Evolutionary conservation across 2,888 invertebrate species (phyloP), one percentile per base, ranked within the genome.

Genomic region (Andrena chrysosceles): DNA sequence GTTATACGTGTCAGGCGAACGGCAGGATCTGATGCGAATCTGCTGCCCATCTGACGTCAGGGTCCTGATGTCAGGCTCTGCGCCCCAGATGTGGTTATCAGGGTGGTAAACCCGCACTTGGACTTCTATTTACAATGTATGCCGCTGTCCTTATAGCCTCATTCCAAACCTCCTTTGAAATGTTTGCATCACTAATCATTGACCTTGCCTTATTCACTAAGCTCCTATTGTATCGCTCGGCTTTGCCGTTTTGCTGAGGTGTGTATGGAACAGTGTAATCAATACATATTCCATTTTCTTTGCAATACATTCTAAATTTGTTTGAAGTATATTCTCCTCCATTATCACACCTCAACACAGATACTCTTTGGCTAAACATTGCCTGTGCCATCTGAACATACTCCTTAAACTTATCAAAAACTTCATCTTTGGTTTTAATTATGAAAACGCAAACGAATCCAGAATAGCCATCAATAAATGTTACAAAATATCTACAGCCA

Each of bases 271-370:
- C 23, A 13, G 54, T 69, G 2, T 69, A 69, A 0, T 69, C 69
- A 29, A 60, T 48, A 7, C 6, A 29, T 2, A n/a, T 67, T 13
- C 52, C 52, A 29, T 52, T 49, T 10, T 67, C 52, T 10, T 6
- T 52, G 31, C 67, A 67, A 20, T 49, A 67, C 1, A 2, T 26
- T 16, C 20, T 67, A 10, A 67, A 49, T 13, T 67, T 31, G 7
- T 29, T 4, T 10, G 67, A 67, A 29, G 48, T 13, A 1, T 52
- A 72, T 26, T 72, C 63, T 13, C 62, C 10, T 26, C 63, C 62
- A 72, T 72, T 72, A n/a, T 72, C 71, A 63, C 71, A 63, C 10
- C 71, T 72, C 1, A 72, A 13, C 26, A 48, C 23, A 1, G 63
- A 49, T 48, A 72, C 63, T 60, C 3, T 49, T 3, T 31, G n/a